phyloP scores from a whole-genome alignment of 2,113 vertebrate species.

The Semicossyphus pulcher region DNA sequence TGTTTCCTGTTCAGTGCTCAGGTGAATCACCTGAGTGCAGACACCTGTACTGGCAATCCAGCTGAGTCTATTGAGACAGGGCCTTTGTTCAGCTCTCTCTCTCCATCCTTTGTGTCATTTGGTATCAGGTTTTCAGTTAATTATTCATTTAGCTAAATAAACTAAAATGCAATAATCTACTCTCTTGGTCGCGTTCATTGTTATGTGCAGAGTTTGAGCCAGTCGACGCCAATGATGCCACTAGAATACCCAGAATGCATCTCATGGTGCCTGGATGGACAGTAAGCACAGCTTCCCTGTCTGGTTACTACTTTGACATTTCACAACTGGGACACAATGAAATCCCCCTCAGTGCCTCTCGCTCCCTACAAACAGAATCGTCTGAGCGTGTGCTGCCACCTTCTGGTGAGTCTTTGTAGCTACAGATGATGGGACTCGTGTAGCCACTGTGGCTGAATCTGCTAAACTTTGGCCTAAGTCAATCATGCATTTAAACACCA shows the following conservation, averaged over 20 bases:
- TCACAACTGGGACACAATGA: not conserved
- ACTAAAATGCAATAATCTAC: too few species aligned
- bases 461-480: not conserved
- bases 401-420: constrained; percentile 34
- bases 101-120: too few species aligned
- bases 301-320: not conserved
- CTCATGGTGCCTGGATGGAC: not conserved
- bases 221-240: not conserved
- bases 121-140: too few species aligned
- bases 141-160: too few species aligned
- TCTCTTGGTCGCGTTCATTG: too few species aligned
- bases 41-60: too few species aligned
- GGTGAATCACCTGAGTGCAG: too few species aligned
- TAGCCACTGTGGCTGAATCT: not conserved
- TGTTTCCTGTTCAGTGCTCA: too few species aligned
- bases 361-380: not conserved
- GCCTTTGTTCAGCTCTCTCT: too few species aligned
- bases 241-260: not conserved
- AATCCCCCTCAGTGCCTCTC: not conserved
- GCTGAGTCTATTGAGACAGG: too few species aligned
- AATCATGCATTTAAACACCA: not conserved
- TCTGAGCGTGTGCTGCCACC: constrained; percentile 49
- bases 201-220: too few species aligned
- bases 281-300: not conserved
- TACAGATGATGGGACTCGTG: constrained; percentile 2